These are phyloP conservation scores for Euclidia mi DNA, from an alignment of 2,888 invertebrate species.

Conservation along the genomic window DNA sequence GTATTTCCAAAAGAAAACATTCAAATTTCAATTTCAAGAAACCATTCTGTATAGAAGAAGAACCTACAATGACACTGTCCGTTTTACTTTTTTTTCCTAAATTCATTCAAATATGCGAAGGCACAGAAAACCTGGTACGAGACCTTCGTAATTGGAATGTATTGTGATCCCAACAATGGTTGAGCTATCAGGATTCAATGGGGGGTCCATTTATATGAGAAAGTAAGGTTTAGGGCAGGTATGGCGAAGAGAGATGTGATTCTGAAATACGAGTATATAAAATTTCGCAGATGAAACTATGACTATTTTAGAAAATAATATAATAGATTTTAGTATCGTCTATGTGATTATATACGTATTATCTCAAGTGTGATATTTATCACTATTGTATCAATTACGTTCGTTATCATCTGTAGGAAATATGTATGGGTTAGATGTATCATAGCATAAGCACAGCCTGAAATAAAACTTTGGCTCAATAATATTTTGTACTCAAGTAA, in stretches of 20 bases:
- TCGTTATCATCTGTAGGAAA: too few relatives aligned
- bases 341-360: too few relatives aligned
- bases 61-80: conserved; percentile 18
- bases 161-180: conserved; percentile 72
- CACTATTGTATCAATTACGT: too few relatives aligned
- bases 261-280: conserved; percentile 34
- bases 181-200: conserved; percentile 62
- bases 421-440: too few relatives aligned
- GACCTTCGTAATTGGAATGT: conserved; percentile 68
- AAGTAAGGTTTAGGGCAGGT: conserved; percentile 58
- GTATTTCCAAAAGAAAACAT: neutral
- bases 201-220: conserved; percentile 63
- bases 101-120: conserved; percentile 37
- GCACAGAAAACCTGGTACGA: conserved; percentile 46
- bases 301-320: too few relatives aligned
- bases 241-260: conserved; percentile 23
- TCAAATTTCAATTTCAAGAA: too few relatives aligned
- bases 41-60: conserved; percentile 29
- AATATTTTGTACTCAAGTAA: too few relatives aligned
- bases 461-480: too few relatives aligned
- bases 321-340: too few relatives aligned
- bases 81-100: conserved; percentile 35
- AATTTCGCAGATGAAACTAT: conserved; percentile 6
- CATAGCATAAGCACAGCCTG: too few relatives aligned
- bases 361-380: too few relatives aligned